Conservation (phyloP, 2,888 invertebrate genomes). For the Tetropium fuscum region DNA sequence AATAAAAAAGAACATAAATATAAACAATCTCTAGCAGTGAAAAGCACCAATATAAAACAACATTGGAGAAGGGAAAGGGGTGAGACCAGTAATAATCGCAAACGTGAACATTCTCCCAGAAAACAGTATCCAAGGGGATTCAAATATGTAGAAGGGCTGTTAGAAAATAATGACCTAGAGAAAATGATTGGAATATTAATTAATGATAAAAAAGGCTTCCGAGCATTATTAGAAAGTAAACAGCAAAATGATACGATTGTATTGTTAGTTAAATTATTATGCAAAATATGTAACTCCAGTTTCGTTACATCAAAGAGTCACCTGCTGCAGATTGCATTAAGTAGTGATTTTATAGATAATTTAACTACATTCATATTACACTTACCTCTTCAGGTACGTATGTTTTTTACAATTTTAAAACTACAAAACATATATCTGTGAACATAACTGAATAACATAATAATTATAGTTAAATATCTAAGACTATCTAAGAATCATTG, state of each 20-base stretch:
- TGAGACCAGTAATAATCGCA: no score
- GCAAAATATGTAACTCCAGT: neutral
- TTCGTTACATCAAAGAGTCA: neutral
- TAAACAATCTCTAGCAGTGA: no score
- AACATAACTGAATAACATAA: no score
- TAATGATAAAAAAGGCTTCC: conserved; percentile 32
- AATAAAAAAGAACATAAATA: no score
- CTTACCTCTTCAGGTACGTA: neutral
- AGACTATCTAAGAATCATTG: no score
- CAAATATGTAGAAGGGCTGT: conserved; percentile 23
- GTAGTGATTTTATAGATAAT: neutral
- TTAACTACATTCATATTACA: conserved; percentile 5
- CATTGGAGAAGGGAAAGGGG: no score
- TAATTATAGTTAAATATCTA: no score
- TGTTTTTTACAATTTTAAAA: neutral
- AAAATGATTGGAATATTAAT: conserved; percentile 26
- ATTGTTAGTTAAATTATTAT: neutral
- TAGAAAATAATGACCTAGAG: conserved; percentile 25
- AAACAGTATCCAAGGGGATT: conserved; percentile 26
- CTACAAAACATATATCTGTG: no score
- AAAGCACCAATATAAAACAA: no score
- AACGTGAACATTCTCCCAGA: no score
- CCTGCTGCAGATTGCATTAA: neutral
- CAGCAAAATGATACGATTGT: neutral
- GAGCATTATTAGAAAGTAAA: conserved; percentile 17